These are phyloP conservation scores for Alectoris magna DNA, from an alignment of 2,797 vertebrate species.

Conservation along the genomic window DNA sequence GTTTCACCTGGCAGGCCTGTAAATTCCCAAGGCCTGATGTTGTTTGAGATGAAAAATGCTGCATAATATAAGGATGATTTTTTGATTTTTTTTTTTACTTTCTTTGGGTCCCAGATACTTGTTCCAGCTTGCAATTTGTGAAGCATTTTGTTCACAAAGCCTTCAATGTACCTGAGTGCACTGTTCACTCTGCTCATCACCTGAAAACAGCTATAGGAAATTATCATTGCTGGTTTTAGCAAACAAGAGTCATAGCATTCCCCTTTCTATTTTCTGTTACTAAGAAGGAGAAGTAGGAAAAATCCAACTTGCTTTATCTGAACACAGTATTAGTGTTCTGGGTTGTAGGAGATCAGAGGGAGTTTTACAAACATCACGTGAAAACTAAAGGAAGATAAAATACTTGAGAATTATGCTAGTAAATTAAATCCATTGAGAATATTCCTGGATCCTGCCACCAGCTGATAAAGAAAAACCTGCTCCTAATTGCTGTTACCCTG, in stretches of 20 bases:
- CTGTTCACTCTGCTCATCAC: not conserved
- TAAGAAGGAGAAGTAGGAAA: not conserved
- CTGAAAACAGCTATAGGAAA: not conserved
- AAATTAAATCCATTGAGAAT: not conserved
- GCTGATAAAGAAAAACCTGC: not conserved
- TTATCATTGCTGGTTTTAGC: not conserved
- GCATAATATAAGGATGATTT: conserved; percentile 6
- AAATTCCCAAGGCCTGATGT: conserved; percentile 24
- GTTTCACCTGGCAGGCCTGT: conserved; percentile 17
- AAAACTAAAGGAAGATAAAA: not conserved
- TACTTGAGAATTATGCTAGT: not conserved
- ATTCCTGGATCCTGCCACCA: not conserved
- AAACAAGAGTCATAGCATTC: not conserved
- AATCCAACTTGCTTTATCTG: not conserved
- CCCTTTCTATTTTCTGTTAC: not conserved
- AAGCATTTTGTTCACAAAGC: conserved; percentile 10
- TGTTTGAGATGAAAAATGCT: conserved; percentile 44
- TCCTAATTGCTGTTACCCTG: not conserved
- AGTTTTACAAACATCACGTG: not conserved
- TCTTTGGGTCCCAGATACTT: not conserved
- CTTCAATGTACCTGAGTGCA: not conserved
- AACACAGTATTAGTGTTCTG: not conserved
- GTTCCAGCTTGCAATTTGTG: not conserved
- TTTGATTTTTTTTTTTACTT: not conserved
- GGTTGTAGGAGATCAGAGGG: not conserved